phyloP scores from a whole-genome alignment of 2,888 invertebrate genomes.

The Luperina testacea region DNA sequence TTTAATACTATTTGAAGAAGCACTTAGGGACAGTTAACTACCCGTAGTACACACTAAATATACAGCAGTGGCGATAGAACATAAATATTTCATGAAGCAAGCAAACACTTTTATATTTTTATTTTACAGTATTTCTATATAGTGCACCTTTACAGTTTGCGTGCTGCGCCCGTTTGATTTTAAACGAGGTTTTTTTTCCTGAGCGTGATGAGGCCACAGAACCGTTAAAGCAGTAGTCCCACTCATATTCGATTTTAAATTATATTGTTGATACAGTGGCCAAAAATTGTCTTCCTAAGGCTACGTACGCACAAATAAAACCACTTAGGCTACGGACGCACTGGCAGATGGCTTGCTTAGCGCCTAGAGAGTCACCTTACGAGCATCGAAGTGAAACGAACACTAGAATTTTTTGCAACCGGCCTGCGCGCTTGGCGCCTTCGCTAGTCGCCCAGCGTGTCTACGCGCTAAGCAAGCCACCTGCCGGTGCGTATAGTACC shows the following conservation, averaged over 20 bases:
- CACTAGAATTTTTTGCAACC: too few relatives aligned
- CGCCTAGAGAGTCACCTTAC: too few relatives aligned
- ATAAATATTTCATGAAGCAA: constrained; percentile 68
- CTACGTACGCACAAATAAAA: too few relatives aligned
- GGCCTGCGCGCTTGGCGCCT: too few relatives aligned
- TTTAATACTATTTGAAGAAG: neutral
- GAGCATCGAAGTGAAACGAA: too few relatives aligned
- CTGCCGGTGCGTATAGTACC: too few relatives aligned
- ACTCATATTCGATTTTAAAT: neutral
- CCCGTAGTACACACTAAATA: neutral
- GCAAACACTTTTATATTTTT: constrained; percentile 67
- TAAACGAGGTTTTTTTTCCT: constrained; percentile 31
- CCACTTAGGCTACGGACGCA: too few relatives aligned
- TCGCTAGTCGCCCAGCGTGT: too few relatives aligned
- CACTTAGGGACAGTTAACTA: neutral
- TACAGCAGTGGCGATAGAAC: constrained; percentile 20
- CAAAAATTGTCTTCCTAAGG: neutral
- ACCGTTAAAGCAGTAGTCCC: neutral
- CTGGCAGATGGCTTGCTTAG: too few relatives aligned
- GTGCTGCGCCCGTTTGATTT: constrained; percentile 48
- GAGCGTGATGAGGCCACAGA: constrained; percentile 16
- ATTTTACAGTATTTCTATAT: constrained; percentile 64
- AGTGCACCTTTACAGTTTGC: constrained; percentile 52
- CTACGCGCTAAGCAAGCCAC: too few relatives aligned
- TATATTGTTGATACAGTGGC: neutral